Evolutionary conservation across 2,797 vertebrate genomes (phyloP).

Genomic region (Melanotaenia trifasciata): DNA sequence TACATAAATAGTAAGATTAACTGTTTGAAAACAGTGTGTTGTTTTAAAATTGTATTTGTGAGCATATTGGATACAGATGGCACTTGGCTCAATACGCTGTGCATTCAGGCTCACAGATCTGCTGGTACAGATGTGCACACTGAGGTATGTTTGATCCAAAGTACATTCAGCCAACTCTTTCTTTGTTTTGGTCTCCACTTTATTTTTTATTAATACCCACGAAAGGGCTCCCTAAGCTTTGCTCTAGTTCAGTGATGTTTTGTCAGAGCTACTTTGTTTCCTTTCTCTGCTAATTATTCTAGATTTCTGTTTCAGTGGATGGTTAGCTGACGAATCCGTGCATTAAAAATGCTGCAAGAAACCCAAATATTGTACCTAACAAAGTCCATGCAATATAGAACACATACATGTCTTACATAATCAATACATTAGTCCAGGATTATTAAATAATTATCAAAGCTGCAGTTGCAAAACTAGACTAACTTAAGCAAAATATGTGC

Average conservation of each 20-base stretch:
- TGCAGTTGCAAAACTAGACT: conserved; percentile 39
- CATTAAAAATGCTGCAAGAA: conserved; percentile 53
- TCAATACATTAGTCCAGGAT: conserved; percentile 45
- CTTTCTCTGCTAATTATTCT: conserved; percentile 35
- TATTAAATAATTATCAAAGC: conserved; percentile 46
- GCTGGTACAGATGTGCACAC: not conserved
- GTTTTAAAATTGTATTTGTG: not conserved
- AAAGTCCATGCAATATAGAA: not conserved
- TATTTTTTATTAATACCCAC: conserved; percentile 26
- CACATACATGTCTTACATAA: conserved; percentile 31
- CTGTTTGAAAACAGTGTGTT: not conserved
- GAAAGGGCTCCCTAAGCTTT: not conserved
- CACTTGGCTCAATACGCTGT: not conserved
- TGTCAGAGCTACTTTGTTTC: not conserved
- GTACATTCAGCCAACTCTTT: not conserved
- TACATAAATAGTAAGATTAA: not conserved
- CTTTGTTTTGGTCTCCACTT: not conserved
- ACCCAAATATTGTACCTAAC: conserved; percentile 47
- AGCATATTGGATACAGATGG: too few species aligned
- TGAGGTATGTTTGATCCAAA: conserved; percentile 1
- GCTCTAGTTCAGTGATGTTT: not conserved
- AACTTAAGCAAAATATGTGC: conserved; percentile 36
- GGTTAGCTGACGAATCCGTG: conserved; percentile 23
- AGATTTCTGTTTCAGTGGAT: conserved; percentile 43
- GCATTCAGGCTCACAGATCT: not conserved